These are phyloP conservation scores for Calvadosia cruxmelitensis DNA, from an alignment of 30 jellyfish, hydroid and myxozoan genomes.

Conservation along the genomic window DNA sequence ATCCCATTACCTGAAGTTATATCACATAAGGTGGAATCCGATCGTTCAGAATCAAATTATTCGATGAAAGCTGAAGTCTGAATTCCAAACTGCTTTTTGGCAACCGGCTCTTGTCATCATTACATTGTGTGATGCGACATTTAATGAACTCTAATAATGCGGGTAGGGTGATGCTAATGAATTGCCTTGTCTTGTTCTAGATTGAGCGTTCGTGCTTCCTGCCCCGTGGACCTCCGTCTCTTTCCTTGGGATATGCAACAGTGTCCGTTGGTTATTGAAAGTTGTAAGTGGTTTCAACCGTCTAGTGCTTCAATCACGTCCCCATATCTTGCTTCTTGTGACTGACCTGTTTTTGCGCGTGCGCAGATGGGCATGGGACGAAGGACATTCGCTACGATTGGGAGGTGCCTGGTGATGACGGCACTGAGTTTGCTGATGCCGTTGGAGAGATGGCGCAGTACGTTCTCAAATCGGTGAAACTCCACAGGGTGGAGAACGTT, in stretches of 20 bases:
- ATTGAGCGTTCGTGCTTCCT: slow-evolving; percentile 57
- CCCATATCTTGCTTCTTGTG: no score
- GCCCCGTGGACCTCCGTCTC: slow-evolving; percentile 50
- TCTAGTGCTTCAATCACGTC: no score
- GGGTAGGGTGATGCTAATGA: background rate
- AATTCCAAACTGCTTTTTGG: no score
- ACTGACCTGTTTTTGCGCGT: background rate
- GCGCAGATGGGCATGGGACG: slow-evolving; percentile 44
- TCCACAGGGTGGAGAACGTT: slow-evolving; percentile 1
- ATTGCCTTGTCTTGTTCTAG: slow-evolving; percentile 12
- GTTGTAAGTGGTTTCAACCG: slow-evolving; percentile 82
- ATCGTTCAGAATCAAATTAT: no score
- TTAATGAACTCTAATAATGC: no score
- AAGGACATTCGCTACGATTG: slow-evolving; percentile 35
- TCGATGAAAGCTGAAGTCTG: no score
- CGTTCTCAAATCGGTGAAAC: background rate
- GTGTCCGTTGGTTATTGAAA: slow-evolving; percentile 46
- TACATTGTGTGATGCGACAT: no score
- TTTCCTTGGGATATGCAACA: slow-evolving; percentile 89
- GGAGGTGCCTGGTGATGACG: slow-evolving; percentile 12
- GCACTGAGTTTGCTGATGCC: slow-evolving; percentile 5
- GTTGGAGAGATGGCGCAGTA: slow-evolving; percentile 62
- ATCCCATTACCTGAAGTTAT: no score
- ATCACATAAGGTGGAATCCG: no score
- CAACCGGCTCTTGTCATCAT: no score